These are phyloP conservation scores for Adineta ricciae DNA, from an alignment of 2,888 invertebrate genomes.

Conservation along the genomic window DNA sequence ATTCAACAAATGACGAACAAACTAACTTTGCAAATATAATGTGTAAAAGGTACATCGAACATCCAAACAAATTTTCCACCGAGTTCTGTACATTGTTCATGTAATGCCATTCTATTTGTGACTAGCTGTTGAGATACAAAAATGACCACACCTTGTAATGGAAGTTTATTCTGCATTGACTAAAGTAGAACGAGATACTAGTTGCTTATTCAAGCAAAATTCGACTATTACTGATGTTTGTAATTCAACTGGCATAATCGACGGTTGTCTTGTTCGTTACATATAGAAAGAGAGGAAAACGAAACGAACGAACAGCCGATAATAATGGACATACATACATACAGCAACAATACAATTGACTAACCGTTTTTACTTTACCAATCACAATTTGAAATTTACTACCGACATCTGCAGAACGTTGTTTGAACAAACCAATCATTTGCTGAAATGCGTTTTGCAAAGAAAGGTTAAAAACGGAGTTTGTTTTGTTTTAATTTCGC, in stretches of 20 bases:
- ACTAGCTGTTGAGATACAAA: background rate
- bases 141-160: background rate
- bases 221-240: background rate
- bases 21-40: background rate
- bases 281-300: no score
- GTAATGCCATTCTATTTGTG: background rate
- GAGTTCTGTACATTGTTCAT: constrained; percentile 7
- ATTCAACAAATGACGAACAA: no score
- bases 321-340: background rate
- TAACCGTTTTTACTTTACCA: background rate
- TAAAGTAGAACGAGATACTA: background rate
- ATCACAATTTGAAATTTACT: background rate
- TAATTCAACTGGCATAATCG: background rate
- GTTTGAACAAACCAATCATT: background rate
- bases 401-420: background rate
- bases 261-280: background rate
- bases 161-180: background rate
- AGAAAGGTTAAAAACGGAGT: background rate
- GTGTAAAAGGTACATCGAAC: background rate
- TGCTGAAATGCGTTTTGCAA: background rate
- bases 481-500: background rate
- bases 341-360: background rate
- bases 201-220: background rate
- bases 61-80: constrained; percentile 14
- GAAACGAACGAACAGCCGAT: no score